phyloP scores from a whole-genome alignment of 2,888 invertebrate genomes.

The Phorcus lineatus region DNA sequence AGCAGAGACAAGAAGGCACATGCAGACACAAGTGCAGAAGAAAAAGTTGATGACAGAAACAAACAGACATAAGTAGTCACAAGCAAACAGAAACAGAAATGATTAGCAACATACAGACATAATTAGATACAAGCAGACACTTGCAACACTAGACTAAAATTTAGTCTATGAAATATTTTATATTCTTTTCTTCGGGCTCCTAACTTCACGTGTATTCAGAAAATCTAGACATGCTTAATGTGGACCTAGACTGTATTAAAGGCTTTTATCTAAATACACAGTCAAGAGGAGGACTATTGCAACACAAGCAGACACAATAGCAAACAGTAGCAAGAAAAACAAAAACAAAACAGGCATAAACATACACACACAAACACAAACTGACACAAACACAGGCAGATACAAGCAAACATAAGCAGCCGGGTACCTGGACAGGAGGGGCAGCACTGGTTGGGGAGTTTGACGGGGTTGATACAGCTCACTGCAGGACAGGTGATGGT shows the following conservation, averaged over 20 bases:
- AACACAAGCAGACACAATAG: too few species aligned
- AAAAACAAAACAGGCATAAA: not conserved
- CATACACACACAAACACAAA: not conserved
- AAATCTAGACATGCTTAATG: too few species aligned
- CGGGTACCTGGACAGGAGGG: constrained; percentile 59
- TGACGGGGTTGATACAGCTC: constrained; percentile 55
- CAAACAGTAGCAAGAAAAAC: not conserved
- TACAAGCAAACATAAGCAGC: not conserved
- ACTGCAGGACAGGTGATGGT: constrained; percentile 54
- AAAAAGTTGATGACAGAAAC: too few species aligned
- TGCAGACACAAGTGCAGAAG: not conserved
- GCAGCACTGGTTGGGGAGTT: constrained; percentile 58
- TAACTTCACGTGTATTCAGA: too few species aligned
- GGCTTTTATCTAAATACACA: too few species aligned
- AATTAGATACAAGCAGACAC: too few species aligned
- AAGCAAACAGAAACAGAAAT: not conserved
- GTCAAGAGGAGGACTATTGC: not conserved
- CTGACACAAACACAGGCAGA: not conserved
- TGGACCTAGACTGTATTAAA: too few species aligned
- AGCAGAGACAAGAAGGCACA: not conserved
- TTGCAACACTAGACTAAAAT: too few species aligned
- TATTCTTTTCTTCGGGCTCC: too few species aligned
- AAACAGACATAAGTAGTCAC: not conserved
- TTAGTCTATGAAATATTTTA: too few species aligned
- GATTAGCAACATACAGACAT: too few species aligned